These are phyloP conservation scores for Alloscopus bannaensis DNA, from an alignment of 2,888 invertebrate species.

Conservation along the genomic window DNA sequence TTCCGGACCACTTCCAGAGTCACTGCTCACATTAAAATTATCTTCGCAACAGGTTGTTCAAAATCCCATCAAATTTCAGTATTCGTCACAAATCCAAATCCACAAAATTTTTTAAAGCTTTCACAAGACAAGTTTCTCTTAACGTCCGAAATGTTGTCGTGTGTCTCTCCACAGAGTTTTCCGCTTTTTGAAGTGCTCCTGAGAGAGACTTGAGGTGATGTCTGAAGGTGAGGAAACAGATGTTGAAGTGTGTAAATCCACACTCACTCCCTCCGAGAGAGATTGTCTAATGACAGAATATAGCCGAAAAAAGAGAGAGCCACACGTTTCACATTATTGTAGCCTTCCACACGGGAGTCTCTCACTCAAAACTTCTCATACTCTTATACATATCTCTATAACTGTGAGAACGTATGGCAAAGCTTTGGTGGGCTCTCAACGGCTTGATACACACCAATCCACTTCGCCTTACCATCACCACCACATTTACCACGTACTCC, in stretches of 20 bases:
- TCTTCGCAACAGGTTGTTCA: no score
- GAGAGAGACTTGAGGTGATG: conserved; percentile 54
- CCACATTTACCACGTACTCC: conserved; percentile 46
- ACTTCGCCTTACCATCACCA: conserved; percentile 61
- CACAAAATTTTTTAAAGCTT: no score
- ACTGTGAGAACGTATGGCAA: conserved; percentile 39
- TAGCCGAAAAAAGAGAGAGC: conserved; percentile 43
- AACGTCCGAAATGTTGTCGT: no score
- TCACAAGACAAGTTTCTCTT: no score
- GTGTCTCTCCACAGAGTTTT: no score
- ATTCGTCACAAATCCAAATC: no score
- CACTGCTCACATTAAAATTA: no score
- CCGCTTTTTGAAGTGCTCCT: conserved; percentile 38
- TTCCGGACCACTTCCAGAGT: no score
- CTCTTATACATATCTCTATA: not conserved
- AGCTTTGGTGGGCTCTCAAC: conserved; percentile 57
- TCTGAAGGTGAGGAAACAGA: conserved; percentile 63
- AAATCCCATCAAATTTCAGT: no score
- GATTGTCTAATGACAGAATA: conserved; percentile 61
- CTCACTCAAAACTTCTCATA: conserved; percentile 15
- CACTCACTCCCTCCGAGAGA: conserved; percentile 59
- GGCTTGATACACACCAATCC: conserved; percentile 61
- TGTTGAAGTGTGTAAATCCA: conserved; percentile 64
- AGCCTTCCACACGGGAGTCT: not conserved
- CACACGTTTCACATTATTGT: conserved; percentile 37